Evolutionary conservation across 2,113 vertebrate genomes (phyloP), one percentile per base, ranked within the genome.

Genomic region (Albula goreensis): DNA sequence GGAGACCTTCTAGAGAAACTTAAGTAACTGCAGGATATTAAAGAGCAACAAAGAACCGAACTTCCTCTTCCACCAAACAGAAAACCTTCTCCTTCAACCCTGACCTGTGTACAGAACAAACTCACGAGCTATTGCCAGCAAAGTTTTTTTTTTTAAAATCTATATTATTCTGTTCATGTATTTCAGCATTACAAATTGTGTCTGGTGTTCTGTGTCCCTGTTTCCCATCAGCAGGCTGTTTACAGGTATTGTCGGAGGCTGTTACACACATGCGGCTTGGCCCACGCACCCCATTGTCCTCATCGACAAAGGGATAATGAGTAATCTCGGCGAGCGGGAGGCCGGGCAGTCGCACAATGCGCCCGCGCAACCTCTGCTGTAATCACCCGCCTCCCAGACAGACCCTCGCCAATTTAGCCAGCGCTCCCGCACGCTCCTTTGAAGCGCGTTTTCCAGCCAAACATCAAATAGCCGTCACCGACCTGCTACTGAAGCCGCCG

Each of bases 291-390:
- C 31, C 92, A 96, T 97, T 97, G 96, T 98, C 86, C 92, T 93
- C 88, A 90, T 91, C 92, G 93, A 98, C 96, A 98, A 98, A 97
- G 96, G 70, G 96, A 97, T 96, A 97, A 98, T 97, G 94, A 98
- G 94, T 96, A 93, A 93, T 96, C 96, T 96, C 94, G 93, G 94
- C 93, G 94, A 95, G 93, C 95, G 93, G 93, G 94, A 91, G 91
- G 95, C 95, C 95, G 94, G 95, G 94, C 94, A 95, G 93, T 87
- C 77, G 88, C 90, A 97, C 95, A 97, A 96, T 96, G 92, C 91
- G 82, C 93, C 89, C 66, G 85, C 83, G 86, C 85, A 96, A 96
- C 96, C 93, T 95, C 91, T 93, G 93, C 89, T 91, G 92, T 96
- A 96, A 96, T 96, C 95, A 91, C 70, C 66, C 94, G 94, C 91